A percentile compares a stretch with the other conserved stretches of the same genome.
These are phyloP conservation scores for Philotrypesis tridentata DNA, from an alignment of 1,140 invertebrate genomes.

Conservation along the genomic window DNA sequence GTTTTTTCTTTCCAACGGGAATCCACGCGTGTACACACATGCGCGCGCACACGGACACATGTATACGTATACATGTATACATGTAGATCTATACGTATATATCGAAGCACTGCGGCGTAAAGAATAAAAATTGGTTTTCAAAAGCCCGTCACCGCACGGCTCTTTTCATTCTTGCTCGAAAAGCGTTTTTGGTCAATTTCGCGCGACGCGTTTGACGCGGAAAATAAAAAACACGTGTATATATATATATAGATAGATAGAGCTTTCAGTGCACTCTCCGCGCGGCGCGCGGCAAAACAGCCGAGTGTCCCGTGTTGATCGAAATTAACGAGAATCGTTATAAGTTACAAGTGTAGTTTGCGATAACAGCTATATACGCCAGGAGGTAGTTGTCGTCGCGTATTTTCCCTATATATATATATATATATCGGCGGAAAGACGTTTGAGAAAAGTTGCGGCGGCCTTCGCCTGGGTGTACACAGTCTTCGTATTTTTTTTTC, in stretches of 20 bases:
- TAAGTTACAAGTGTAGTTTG: background rate
- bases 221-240: background rate
- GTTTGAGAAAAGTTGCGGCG: too few species aligned
- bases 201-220: background rate
- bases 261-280: background rate
- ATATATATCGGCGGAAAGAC: background rate
- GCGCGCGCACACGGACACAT: too few species aligned
- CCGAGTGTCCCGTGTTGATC: too few species aligned
- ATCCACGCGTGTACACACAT: too few species aligned
- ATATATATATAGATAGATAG: background rate
- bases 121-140: background rate
- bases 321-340: background rate
- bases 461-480: background rate
- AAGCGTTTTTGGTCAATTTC: background rate
- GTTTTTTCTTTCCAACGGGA: background rate
- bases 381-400: too few species aligned
- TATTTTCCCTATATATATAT: too few species aligned
- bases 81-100: too few species aligned
- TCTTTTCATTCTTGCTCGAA: background rate
- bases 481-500: background rate
- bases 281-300: too few species aligned
- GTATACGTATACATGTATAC: too few species aligned
- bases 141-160: background rate
- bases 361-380: background rate
- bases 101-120: background rate